Evolutionary conservation across 2,797 vertebrate genomes (phyloP), one percentile per base, ranked within the genome.

Genomic region (Phoebastria nigripes): DNA sequence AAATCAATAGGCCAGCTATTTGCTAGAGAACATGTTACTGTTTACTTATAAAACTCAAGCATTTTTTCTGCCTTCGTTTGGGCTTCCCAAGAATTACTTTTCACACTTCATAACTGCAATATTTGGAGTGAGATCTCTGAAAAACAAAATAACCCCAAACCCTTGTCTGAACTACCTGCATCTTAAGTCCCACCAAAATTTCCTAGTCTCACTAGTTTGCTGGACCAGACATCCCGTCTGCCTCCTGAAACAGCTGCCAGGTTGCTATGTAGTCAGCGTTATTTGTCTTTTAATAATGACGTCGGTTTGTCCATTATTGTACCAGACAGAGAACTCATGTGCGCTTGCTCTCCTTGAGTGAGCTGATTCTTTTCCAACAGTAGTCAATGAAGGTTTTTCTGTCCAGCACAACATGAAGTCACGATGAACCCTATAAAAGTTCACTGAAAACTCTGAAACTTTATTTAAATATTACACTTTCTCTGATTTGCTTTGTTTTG

Each of bases 1-100:
- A 93, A 93, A 97, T 97, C 97, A 94, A 96, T 97, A 94, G 51
- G 29, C 61, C 21, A 52, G 63, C 31, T 74, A 24, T 78, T 87
- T 90, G 76, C 65, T 81, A 74, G 41, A 67, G 87, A 82, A 67
- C 86, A 51, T n/a, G 15, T 37, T 85, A 74, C 74, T 96, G 22
- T 91, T 95, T 92, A 59, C 79, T 87, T 21, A 46, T 1, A 62
- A 39, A 59, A 67, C 49, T 61, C 37, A 31, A 5, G 33, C 54
- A 10, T 76, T 93, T 82, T 85, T 89, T 80, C 37, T 74, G 3
- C 52, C n/a, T 74, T 89, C 37, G 22, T 44, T 71, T 87, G 21
- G 25, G n/a, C 49, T 82, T 77, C 29, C 49, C 5, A n/a, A 25
- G 8, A 82, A 13, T 37, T 70, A 33, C 19, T 78, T 63, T 46